Conservation (phyloP, 2,113 vertebrate genomes). For the Eurystomus gularis region DNA sequence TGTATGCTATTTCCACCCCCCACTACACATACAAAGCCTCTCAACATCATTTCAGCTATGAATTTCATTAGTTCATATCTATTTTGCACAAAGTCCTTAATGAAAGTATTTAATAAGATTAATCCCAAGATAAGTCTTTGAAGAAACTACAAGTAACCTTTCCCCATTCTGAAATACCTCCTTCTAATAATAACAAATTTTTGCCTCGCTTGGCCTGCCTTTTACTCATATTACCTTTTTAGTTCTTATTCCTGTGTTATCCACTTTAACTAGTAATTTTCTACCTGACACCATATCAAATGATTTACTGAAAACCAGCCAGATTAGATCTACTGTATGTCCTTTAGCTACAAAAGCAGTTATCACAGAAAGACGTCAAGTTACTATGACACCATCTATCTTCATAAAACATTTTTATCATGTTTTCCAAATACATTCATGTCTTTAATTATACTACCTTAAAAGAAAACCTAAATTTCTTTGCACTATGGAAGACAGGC, state of each 20-base stretch:
- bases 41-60: background rate
- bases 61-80: background rate
- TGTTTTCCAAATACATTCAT: background rate
- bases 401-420: background rate
- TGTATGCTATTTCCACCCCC: background rate
- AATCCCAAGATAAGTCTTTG: background rate
- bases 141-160: background rate
- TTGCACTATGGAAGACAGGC: background rate
- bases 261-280: conserved; percentile 2
- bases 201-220: background rate
- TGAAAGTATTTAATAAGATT: background rate
- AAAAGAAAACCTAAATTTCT: background rate
- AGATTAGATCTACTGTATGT: background rate
- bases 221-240: background rate
- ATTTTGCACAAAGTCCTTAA: background rate
- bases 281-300: background rate
- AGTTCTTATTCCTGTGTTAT: background rate
- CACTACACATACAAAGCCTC: fast-evolving
- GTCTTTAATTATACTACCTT: background rate
- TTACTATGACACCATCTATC: background rate
- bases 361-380: background rate
- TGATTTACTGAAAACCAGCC: background rate
- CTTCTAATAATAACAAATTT: background rate
- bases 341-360: conserved; percentile 1
- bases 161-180: background rate